Evolutionary conservation across 2,888 invertebrate species (phyloP).

Genomic region (Penaeus monodon): DNA sequence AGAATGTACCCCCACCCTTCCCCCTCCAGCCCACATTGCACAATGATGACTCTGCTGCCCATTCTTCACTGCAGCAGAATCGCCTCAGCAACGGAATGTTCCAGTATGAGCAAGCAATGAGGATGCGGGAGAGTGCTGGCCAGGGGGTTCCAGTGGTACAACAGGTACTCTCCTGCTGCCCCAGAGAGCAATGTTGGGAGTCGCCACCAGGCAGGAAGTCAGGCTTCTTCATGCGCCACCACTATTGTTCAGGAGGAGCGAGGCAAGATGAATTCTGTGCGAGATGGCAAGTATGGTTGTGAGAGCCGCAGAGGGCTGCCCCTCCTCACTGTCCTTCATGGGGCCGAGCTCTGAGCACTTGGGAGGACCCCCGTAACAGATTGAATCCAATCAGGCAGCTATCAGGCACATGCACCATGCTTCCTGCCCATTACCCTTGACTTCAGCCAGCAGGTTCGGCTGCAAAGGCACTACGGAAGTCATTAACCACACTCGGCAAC

Average conservation of each 20-base stretch:
- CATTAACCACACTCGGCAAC: slow-evolving; percentile 42
- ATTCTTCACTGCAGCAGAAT: background rate
- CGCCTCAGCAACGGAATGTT: background rate
- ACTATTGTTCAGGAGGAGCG: slow-evolving; percentile 40
- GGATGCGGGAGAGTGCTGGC: background rate
- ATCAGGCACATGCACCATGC: background rate
- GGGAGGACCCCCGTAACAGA: slow-evolving; percentile 1
- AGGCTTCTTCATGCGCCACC: slow-evolving; percentile 35
- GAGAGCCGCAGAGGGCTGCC: slow-evolving; percentile 1
- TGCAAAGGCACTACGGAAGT: slow-evolving; percentile 18
- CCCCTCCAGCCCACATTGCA: background rate
- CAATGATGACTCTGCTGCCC: background rate
- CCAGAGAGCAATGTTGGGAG: background rate
- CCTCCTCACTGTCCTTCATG: slow-evolving; percentile 51
- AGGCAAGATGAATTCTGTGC: slow-evolving; percentile 1
- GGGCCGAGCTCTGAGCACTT: slow-evolving; percentile 19
- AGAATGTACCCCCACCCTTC: background rate
- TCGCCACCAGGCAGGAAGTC: background rate
- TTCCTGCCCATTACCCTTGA: slow-evolving; percentile 1
- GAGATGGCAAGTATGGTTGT: background rate
- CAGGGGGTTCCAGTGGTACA: slow-evolving; percentile 24
- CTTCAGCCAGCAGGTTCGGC: slow-evolving; percentile 22
- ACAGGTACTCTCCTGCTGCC: slow-evolving; percentile 6
- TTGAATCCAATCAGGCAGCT: background rate
- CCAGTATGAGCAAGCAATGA: slow-evolving; percentile 12